Conservation (phyloP, 2,888 invertebrate genomes). For the Tetanocera ferruginea region DNA sequence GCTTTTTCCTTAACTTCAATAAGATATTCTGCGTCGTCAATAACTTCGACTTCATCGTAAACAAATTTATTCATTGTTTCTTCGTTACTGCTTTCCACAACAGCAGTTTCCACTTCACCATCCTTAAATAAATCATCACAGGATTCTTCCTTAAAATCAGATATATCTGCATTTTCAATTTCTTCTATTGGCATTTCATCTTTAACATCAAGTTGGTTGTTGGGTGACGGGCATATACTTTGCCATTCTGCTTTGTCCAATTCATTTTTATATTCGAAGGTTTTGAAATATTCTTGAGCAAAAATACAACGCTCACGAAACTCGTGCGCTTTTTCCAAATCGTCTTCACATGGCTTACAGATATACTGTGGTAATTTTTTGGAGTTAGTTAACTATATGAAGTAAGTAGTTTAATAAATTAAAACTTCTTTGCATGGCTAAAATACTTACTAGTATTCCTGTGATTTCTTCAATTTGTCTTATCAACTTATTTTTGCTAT, state of each 20-base stretch:
- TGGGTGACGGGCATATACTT: background rate
- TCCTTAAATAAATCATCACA: background rate
- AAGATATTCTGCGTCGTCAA: background rate
- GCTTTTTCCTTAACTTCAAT: background rate
- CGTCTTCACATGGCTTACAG: constrained; percentile 46
- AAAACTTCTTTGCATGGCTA: background rate
- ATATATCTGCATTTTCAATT: constrained; percentile 5
- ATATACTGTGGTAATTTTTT: constrained; percentile 46
- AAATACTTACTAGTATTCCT: constrained; percentile 43
- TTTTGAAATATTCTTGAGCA: constrained; percentile 45
- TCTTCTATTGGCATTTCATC: constrained; percentile 21
- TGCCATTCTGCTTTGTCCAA: background rate
- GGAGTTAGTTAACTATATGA: constrained; percentile 44
- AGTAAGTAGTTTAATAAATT: background rate
- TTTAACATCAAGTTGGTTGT: constrained; percentile 2
- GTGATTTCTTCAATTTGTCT: constrained; percentile 44
- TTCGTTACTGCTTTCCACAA: background rate
- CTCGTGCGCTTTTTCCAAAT: constrained; percentile 46
- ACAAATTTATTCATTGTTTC: background rate
- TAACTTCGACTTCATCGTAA: background rate
- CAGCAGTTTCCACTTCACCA: background rate
- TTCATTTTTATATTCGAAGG: constrained; percentile 14
- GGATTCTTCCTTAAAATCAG: constrained; percentile 20
- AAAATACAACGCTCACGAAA: constrained; percentile 49
- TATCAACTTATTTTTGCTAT: constrained; percentile 34